phyloP scores from a whole-genome alignment of 2,888 invertebrate genomes.

The Tridacna crocea region DNA sequence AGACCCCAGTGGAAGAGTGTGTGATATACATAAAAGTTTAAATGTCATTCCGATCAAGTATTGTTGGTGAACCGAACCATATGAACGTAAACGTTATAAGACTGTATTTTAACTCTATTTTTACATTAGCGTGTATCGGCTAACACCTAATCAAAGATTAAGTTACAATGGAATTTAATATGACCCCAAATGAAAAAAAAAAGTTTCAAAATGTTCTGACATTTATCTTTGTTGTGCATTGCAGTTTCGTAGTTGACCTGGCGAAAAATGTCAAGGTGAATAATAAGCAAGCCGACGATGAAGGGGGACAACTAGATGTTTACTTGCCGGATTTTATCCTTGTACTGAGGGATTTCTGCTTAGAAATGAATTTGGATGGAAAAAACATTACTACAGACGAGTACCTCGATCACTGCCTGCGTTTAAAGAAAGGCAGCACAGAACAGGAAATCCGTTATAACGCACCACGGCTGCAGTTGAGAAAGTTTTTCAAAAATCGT shows the following conservation, averaged over 20 bases:
- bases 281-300: neutral
- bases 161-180: too few species aligned
- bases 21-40: too few species aligned
- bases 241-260: neutral
- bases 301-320: neutral
- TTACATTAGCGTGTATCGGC: too few species aligned
- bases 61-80: too few species aligned
- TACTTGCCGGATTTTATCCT: neutral
- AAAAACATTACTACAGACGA: neutral
- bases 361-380: neutral
- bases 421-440: neutral
- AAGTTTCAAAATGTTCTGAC: too few species aligned
- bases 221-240: neutral
- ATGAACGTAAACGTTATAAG: too few species aligned
- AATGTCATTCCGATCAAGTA: too few species aligned
- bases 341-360: neutral
- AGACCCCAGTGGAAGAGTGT: too few species aligned
- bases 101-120: too few species aligned
- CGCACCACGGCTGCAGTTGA: neutral
- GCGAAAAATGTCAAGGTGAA: neutral
- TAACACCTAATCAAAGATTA: too few species aligned
- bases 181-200: too few species aligned
- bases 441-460: neutral
- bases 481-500: neutral
- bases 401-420: neutral